Evolutionary conservation across 2,797 vertebrate genomes (phyloP), one percentile per base, ranked within the genome.

Genomic region (Sciurus carolinensis): DNA sequence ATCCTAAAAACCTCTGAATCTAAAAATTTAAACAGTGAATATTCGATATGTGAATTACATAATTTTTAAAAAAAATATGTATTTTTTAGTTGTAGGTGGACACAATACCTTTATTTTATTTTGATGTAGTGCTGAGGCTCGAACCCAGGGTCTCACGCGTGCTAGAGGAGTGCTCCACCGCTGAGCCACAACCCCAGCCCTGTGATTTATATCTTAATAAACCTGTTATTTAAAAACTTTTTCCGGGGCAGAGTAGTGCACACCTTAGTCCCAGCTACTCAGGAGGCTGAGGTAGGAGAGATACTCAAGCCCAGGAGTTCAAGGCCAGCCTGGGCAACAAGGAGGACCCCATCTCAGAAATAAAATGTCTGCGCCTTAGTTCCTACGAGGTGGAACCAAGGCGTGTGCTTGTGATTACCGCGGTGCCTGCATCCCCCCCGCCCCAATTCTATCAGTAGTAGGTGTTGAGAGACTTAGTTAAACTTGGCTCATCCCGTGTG

Each of bases 361-460:
- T 67, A n/a, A 67, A 67, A n/a, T 4, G 33, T 18, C 66, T n/a
- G 14, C 13, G 28, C 28, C 44, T 69, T 77, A 62, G 57, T 33
- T 59, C 28, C 36, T 54, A 12, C 13, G 17, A n/a, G 79, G 3
- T 17, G 62, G 36, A 22, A 62, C 18, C 39, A 39, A 39, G 1
- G 11, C 28, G 0, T 1, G 33, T 5, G 1, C 14, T 66, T 83
- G 17, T 1, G 7, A 8, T 86, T 11, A 26, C 28, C 13, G 1
- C 14, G 24, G 44, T 33, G 17, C 11, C n/a, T 36, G 26, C 11
- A 44, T 57, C 26, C 42, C 15, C 47, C 57, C 59, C 26, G n/a
- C 15, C 47, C 57, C 59, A 2, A 1, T 59, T 87, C 50, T 84
- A 0, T 72, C 52, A 5, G 2, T 44, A 18, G 30, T 44, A 57